Conservation (phyloP, 2,888 invertebrate species). For the Chymomyza caudatula region DNA sequence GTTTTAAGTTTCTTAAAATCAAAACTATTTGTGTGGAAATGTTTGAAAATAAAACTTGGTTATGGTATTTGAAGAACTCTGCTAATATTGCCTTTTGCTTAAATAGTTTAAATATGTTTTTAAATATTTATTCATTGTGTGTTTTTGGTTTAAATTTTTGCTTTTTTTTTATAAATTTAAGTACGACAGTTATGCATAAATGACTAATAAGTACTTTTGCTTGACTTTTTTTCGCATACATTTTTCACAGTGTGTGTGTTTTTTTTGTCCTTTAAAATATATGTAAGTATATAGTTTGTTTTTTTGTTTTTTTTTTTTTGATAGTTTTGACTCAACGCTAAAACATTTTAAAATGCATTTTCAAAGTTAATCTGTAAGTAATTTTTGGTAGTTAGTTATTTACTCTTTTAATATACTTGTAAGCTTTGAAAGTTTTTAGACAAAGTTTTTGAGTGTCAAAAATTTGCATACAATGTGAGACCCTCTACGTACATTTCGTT, state of each 20-base stretch:
- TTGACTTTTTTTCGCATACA: slow-evolving; percentile 34
- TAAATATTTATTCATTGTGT: slow-evolving; percentile 11
- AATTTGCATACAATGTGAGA: slow-evolving; percentile 52
- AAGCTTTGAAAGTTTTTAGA: slow-evolving; percentile 51
- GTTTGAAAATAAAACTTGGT: background rate
- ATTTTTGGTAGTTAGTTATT: slow-evolving; percentile 24
- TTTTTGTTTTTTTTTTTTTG: slow-evolving; percentile 27
- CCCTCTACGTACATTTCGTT: background rate
- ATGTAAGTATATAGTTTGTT: slow-evolving; percentile 14
- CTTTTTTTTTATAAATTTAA: slow-evolving; percentile 39
- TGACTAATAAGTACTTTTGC: slow-evolving; percentile 56
- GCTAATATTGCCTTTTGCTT: slow-evolving; percentile 13
- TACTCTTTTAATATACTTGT: slow-evolving; percentile 38
- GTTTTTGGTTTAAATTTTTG: slow-evolving; percentile 29
- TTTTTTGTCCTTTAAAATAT: slow-evolving; percentile 34
- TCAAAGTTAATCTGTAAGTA: slow-evolving; percentile 54
- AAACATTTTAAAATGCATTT: slow-evolving; percentile 74
- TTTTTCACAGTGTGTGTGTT: slow-evolving; percentile 25
- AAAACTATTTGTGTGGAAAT: slow-evolving; percentile 14
- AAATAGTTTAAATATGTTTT: slow-evolving; percentile 41
- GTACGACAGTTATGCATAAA: slow-evolving; percentile 74
- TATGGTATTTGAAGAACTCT: slow-evolving; percentile 4
- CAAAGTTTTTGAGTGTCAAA: slow-evolving; percentile 58
- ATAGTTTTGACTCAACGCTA: slow-evolving; percentile 57
- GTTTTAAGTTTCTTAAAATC: background rate